Base-by-base conservation (phyloP, 2,888 invertebrate genomes). In the Hemistola chrysoprasaria region DNA sequence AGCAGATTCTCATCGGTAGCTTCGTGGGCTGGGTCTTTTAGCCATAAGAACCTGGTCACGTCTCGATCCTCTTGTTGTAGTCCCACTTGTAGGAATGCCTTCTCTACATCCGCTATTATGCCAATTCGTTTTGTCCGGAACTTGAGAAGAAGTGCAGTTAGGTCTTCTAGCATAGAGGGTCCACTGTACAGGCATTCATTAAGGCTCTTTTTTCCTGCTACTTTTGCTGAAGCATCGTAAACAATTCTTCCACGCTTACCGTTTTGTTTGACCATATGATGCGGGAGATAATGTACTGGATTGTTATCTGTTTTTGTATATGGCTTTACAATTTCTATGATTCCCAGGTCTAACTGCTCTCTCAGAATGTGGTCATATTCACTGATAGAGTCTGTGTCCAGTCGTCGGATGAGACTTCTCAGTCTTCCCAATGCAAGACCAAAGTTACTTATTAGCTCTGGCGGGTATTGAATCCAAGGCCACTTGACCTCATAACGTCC, bases 111-210 rank as follows among this genome's bases (percentile, higher is more conserved):
- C n/a, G 57, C 56, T 9, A 30, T 21, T 2, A 59, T 37, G 0
- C 50, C 59, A 10, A 59, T 43, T 1, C 10, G 10, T 10, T 56
- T 26, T 5, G 21, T n/a, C 26, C 62, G 40, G 27, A 62, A 64
- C 27, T 31, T 47, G 2, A 61, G 8, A 1, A 61, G 6, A 4
- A 61, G 22, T 3, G 38, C 56, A 1, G 52, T 56, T 0, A 62
- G 23, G 9, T 64, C 55, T 35, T 61, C 56, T 16, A 62, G 20
- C 43, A 62, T 30, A 1, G 33, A 11, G 1, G 60, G 62, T 0
- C 59, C 61, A 0, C 42, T 10, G 24, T 58, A 51, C 1, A 60
- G 29, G 20, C 56, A 57, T 35, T 64, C 52, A 24, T 61, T 64
- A 0, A 60, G 31, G 22, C 61, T 61, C 6, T 34, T 40, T 3